phyloP scores from a whole-genome alignment of 2,888 invertebrate genomes.

The Nemoura dubitans region DNA sequence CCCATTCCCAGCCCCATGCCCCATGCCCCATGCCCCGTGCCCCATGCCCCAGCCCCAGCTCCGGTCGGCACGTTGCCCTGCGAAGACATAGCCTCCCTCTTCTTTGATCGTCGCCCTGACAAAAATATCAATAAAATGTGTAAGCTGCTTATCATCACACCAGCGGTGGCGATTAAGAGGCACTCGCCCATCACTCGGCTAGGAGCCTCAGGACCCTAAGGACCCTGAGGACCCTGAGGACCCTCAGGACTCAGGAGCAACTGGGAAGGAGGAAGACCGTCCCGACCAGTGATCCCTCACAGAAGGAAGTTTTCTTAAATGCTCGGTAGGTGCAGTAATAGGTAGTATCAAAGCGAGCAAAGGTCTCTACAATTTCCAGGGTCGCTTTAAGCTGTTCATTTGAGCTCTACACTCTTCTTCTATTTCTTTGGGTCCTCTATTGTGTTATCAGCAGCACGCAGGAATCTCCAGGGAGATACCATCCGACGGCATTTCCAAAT shows the following conservation, averaged over 20 bases:
- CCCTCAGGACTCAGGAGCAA: too few species aligned
- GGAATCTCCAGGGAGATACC: constrained; percentile 19
- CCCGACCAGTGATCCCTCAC: neutral
- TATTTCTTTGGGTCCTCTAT: constrained; percentile 17
- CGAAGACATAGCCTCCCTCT: too few species aligned
- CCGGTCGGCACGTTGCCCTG: too few species aligned
- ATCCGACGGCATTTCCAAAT: constrained; percentile 1
- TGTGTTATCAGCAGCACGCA: constrained; percentile 30
- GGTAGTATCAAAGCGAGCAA: neutral
- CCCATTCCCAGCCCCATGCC: too few species aligned
- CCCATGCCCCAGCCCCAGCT: too few species aligned
- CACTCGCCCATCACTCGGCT: too few species aligned
- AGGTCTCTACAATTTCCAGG: constrained; percentile 10
- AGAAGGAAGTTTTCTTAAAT: neutral
- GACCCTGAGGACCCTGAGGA: too few species aligned
- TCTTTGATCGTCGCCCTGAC: neutral
- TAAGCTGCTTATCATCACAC: neutral
- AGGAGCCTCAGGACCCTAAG: too few species aligned
- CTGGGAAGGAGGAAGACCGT: neutral
- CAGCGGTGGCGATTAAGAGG: too few species aligned
- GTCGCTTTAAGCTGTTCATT: constrained; percentile 36
- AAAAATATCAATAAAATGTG: neutral
- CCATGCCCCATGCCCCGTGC: too few species aligned
- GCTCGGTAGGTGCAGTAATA: neutral
- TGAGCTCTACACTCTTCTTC: constrained; percentile 21